Conservation (phyloP, 2,113 vertebrate species). For the Cyprinodon brontotheroides region DNA sequence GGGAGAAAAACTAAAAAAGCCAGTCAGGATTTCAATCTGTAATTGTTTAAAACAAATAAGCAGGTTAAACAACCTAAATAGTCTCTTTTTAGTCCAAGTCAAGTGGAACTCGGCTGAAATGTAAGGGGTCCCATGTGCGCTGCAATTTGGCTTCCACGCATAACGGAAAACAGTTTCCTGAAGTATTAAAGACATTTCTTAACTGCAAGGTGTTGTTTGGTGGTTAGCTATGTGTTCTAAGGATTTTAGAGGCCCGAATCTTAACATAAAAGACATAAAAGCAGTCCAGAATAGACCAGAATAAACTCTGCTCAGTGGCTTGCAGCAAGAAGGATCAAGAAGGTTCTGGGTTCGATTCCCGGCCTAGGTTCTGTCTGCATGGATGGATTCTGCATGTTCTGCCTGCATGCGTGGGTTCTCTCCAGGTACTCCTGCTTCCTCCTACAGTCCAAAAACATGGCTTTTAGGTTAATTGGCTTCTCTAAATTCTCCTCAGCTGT, state of each 20-base stretch:
- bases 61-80: slow-evolving; percentile 55
- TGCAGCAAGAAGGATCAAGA: too few species aligned
- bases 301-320: too few species aligned
- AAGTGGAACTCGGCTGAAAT: slow-evolving; percentile 66
- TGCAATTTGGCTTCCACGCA: slow-evolving; percentile 64
- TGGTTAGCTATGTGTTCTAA: slow-evolving; percentile 35
- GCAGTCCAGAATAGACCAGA: too few species aligned
- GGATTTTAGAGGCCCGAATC: slow-evolving; percentile 39
- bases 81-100: slow-evolving; percentile 60
- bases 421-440: too few species aligned
- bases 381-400: too few species aligned
- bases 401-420: too few species aligned
- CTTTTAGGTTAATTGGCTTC: too few species aligned
- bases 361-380: too few species aligned
- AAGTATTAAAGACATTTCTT: slow-evolving; percentile 24
- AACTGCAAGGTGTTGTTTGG: slow-evolving; percentile 41
- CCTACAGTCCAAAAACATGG: too few species aligned
- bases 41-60: slow-evolving; percentile 70
- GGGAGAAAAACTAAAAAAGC: neutral
- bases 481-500: too few species aligned
- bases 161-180: slow-evolving; percentile 57
- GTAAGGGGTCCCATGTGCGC: slow-evolving; percentile 64
- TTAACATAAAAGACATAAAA: neutral
- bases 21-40: slow-evolving; percentile 56
- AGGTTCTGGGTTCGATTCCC: too few species aligned